phyloP scores from a whole-genome alignment of 2,888 invertebrate species.

The Cacoxenus indagator region DNA sequence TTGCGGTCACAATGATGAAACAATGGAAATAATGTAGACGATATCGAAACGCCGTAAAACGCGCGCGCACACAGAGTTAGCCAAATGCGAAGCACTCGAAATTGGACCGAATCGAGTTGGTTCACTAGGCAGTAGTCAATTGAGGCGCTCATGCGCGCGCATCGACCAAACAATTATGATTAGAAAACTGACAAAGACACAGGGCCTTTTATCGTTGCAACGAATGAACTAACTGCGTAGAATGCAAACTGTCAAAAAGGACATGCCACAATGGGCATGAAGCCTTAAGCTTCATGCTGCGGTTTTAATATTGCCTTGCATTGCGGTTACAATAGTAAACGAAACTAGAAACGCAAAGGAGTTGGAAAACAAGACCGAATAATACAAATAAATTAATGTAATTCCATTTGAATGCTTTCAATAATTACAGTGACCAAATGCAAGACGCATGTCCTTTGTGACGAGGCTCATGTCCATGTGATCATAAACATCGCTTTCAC shows the following conservation, averaged over 20 bases:
- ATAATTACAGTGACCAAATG: background rate
- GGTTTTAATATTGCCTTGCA: too few relatives aligned
- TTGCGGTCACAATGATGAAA: constrained; percentile 1
- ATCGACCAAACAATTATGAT: background rate
- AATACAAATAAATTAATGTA: background rate
- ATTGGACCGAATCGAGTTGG: background rate
- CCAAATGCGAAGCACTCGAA: background rate
- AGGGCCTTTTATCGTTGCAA: too few relatives aligned
- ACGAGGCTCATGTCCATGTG: background rate
- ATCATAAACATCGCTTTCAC: background rate
- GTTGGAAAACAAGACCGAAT: background rate
- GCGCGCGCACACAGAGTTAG: too few relatives aligned
- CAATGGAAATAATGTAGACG: too few relatives aligned
- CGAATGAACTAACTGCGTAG: too few relatives aligned
- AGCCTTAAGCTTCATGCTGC: too few relatives aligned
- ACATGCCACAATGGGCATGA: too few relatives aligned
- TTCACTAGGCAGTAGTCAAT: background rate
- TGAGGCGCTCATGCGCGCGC: constrained; percentile 4
- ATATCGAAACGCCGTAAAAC: background rate
- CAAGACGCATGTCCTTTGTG: background rate
- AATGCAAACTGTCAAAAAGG: too few relatives aligned
- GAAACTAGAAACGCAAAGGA: too few relatives aligned
- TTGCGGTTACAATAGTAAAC: too few relatives aligned
- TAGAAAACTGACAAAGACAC: background rate
- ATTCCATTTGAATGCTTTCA: background rate